Evolutionary conservation across 2,888 invertebrate species (phyloP).

Genomic region (Muschampia plurimacula): DNA sequence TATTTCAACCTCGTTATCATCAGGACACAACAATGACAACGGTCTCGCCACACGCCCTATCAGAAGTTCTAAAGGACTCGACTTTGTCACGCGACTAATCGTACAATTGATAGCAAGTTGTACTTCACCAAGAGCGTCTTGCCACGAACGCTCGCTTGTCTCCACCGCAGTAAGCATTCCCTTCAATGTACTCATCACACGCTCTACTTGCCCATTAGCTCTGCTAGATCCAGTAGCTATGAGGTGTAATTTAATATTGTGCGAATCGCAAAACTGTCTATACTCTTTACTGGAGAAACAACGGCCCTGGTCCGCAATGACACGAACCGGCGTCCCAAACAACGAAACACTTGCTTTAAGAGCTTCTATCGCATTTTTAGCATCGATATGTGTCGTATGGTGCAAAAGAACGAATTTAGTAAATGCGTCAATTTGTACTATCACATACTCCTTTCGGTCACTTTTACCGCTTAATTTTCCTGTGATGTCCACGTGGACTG

Average conservation of each 20-base stretch:
- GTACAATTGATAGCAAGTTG: conserved; percentile 52
- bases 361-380: neutral
- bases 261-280: neutral
- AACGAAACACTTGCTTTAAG: neutral
- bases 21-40: neutral
- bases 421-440: neutral
- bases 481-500: neutral
- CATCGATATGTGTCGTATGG: neutral
- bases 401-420: neutral
- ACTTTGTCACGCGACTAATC: neutral
- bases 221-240: neutral
- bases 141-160: conserved; percentile 45
- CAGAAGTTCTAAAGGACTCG: conserved; percentile 1
- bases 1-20: neutral
- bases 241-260: neutral
- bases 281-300: neutral
- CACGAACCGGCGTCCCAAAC: neutral
- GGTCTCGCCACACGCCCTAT: conserved; percentile 15
- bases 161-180: conserved; percentile 39
- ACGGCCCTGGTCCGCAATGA: neutral
- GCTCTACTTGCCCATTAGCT: neutral
- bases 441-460: neutral
- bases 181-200: neutral
- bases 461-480: neutral
- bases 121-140: conserved; percentile 44